Evolutionary conservation across 2,113 vertebrate genomes (phyloP).

Genomic region (Cyanoramphus novaezelandiae): DNA sequence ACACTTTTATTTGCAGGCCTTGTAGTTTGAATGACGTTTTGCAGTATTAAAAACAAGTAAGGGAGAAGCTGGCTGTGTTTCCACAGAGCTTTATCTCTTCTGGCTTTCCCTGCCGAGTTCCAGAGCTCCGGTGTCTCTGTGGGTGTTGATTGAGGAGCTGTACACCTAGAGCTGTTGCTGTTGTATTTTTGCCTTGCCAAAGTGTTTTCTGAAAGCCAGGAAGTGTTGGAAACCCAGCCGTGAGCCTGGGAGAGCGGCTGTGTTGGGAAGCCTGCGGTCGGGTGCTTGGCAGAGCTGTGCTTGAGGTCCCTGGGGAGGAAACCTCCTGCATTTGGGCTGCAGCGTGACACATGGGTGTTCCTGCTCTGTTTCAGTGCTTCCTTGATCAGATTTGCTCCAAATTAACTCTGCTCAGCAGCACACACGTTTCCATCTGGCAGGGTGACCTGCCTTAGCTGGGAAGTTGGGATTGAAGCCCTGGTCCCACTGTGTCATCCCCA

Average conservation of each 20-base stretch:
- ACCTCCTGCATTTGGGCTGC: neutral
- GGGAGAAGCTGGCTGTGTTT: neutral
- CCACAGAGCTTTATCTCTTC: constrained; percentile 4
- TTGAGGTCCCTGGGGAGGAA: accelerated
- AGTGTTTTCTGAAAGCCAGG: neutral
- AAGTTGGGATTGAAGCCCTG: accelerated
- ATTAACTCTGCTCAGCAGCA: neutral
- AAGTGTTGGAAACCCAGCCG: neutral
- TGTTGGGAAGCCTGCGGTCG: neutral
- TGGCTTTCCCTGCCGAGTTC: constrained; percentile 20
- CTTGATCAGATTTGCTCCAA: neutral
- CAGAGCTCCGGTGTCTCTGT: neutral
- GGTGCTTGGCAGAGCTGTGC: neutral
- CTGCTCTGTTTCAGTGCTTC: neutral
- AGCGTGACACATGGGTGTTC: neutral
- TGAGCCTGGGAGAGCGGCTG: neutral
- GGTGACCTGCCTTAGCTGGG: neutral
- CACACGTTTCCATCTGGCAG: neutral
- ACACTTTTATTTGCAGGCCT: neutral
- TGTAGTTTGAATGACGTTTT: constrained; percentile 28
- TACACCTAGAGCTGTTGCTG: neutral
- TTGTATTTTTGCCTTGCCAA: neutral
- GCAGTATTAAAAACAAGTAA: neutral
- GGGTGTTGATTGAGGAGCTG: constrained; percentile 38
- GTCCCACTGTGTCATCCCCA: accelerated